Base-by-base conservation (phyloP, 2,888 invertebrate species). In the Leucoptera coffeella region DNA sequence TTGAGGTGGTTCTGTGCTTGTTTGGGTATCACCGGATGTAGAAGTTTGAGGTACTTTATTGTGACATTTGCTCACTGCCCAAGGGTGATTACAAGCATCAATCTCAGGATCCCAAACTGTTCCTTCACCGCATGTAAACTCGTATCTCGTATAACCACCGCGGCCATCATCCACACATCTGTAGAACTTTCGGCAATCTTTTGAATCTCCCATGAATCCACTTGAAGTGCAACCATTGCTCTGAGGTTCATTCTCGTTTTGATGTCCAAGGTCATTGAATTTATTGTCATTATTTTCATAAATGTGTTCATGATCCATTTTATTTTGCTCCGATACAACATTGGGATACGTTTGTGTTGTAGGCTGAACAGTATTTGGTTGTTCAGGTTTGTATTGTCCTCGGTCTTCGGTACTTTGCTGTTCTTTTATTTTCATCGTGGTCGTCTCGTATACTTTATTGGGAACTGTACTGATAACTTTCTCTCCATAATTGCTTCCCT, bases 171-270 rank as follows among this genome's bases (percentile, higher is more conserved):
- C 43, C 0, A 64, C 59, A 35, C 78, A 78, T 23, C 77, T 60
- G 32, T 75, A 75, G 44, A 78, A 78, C 37, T 74, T 77, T 9
- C 49, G 61, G 33, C 78, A 78, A 35, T 77, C 64, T n/a, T 52
- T 53, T 38, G 43, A n/a, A 35, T 62, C 49, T 2, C 77, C 73
- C 41, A 76, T 73, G 40, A 79, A 84, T 17, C 83, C 83, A 47
- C 74, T 78, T 31, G 15, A 8, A n/a, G 10, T 13, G 17, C 17
- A 17, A 9, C 17, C 17, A 17, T 17, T 5, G 22, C 26, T 28
- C 14, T 30, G 29, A 19, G 29, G 20, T 19, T 17, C 12, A 25
- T 7, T 25, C 19, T 25, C 11, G 11, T 15, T 22, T 6, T 15
- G 43, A 38, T 2, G 40, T 43, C n/a, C n/a, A n/a, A n/a, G n/a